A percentile compares a stretch with the other conserved stretches of the same genome.
Evolutionary conservation across 2,797 vertebrate genomes (phyloP).

Genomic region (Aldrovandia affinis): DNA sequence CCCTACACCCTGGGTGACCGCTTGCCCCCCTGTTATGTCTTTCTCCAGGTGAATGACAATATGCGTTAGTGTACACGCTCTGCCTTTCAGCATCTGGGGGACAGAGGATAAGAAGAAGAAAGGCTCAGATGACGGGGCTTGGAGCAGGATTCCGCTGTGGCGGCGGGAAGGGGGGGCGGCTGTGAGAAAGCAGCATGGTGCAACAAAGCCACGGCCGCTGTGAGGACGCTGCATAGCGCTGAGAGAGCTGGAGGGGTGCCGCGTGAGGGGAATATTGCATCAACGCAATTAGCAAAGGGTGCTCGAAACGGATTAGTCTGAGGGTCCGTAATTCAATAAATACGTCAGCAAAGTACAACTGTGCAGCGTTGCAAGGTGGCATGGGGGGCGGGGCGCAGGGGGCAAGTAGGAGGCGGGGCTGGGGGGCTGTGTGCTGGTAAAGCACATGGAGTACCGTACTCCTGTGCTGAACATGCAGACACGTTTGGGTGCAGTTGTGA

Average conservation of each 20-base stretch:
- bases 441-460: background rate
- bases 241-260: constrained; percentile 14
- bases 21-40: constrained; percentile 31
- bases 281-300: constrained; percentile 10
- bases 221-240: background rate
- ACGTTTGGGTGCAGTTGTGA: background rate
- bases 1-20: constrained; percentile 43
- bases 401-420: background rate
- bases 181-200: background rate
- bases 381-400: constrained; percentile 30
- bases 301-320: constrained; percentile 34
- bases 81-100: background rate
- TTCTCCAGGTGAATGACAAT: constrained; percentile 22
- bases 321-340: constrained; percentile 44
- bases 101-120: background rate
- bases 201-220: constrained; percentile 10
- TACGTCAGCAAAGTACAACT: constrained; percentile 15
- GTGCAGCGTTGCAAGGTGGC: background rate
- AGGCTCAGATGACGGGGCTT: background rate
- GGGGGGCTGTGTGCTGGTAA: constrained; percentile 10
- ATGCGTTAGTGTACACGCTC: background rate
- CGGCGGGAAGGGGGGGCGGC: background rate
- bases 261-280: constrained; percentile 17
- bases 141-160: background rate
- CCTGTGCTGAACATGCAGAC: background rate